These are phyloP conservation scores for Pyrochroa serraticornis DNA, from an alignment of 2,888 invertebrate species.

Conservation along the genomic window DNA sequence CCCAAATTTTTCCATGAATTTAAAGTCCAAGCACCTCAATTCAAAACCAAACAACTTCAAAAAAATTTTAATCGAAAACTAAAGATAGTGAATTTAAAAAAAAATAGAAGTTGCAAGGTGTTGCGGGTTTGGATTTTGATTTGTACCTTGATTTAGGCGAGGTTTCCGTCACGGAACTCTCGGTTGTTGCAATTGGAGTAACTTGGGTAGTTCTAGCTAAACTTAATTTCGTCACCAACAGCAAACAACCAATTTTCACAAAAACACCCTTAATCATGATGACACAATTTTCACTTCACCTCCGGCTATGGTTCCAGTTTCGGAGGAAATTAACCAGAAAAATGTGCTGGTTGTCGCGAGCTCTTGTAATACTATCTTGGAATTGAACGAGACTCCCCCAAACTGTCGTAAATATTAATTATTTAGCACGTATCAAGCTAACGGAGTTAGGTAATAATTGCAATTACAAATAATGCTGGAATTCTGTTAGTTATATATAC, in stretches of 20 bases:
- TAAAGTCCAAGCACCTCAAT: slow-evolving; percentile 8
- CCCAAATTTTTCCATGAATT: neutral
- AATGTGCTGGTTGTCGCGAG: slow-evolving; percentile 31
- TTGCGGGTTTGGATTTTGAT: neutral
- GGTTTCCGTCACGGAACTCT: neutral
- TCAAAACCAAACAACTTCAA: neutral
- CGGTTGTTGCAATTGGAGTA: slow-evolving; percentile 29
- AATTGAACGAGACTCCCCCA: slow-evolving; percentile 20
- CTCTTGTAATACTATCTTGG: slow-evolving; percentile 35
- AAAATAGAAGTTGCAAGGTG: neutral
- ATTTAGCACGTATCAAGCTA: slow-evolving; percentile 50
- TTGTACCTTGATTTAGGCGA: neutral
- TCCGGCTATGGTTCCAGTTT: slow-evolving; percentile 40
- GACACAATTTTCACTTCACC: slow-evolving; percentile 27
- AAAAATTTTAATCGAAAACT: neutral
- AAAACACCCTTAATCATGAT: slow-evolving; percentile 17
- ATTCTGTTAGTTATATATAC: slow-evolving; percentile 49
- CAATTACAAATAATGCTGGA: slow-evolving; percentile 45
- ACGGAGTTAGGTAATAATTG: slow-evolving; percentile 52
- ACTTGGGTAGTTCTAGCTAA: slow-evolving; percentile 34
- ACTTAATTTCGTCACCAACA: slow-evolving; percentile 30
- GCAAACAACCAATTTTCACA: slow-evolving; percentile 30
- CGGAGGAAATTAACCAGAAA: slow-evolving; percentile 30
- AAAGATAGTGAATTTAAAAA: neutral
- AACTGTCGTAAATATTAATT: slow-evolving; percentile 44